phyloP scores from a whole-genome alignment of 1,140 invertebrate species.

The Dinothrombium tinctorium region DNA sequence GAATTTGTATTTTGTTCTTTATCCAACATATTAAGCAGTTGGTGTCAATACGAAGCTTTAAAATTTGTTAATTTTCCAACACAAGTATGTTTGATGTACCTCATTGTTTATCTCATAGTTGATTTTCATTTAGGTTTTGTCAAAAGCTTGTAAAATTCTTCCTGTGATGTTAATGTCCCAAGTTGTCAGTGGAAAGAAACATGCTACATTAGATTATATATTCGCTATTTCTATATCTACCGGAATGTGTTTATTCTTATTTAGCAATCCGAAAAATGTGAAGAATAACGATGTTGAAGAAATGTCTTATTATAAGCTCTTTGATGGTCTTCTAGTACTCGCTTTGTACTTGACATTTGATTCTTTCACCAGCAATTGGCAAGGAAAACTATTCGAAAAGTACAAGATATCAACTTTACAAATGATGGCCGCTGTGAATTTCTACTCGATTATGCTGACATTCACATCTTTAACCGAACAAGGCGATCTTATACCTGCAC shows the following conservation, averaged over 20 bases:
- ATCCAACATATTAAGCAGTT: slow-evolving; percentile 93
- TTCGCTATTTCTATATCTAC: slow-evolving; percentile 67
- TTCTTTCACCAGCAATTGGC: slow-evolving; percentile 97
- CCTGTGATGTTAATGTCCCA: slow-evolving; percentile 98
- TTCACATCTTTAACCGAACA: slow-evolving; percentile 64
- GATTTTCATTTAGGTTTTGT: slow-evolving; percentile 39
- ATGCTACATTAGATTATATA: slow-evolving; percentile 76
- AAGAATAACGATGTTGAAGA: background rate
- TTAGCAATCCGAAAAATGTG: slow-evolving; percentile 17
- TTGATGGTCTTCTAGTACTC: slow-evolving; percentile 64
- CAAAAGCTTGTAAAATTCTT: slow-evolving; percentile 81
- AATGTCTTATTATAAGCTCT: slow-evolving; percentile 19
- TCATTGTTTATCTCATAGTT: background rate
- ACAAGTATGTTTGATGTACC: slow-evolving; percentile 34
- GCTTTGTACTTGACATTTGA: slow-evolving; percentile 78
- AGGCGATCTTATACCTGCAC: slow-evolving; percentile 46
- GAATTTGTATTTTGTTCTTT: slow-evolving; percentile 91
- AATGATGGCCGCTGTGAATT: slow-evolving; percentile 94
- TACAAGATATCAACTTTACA: slow-evolving; percentile 64
- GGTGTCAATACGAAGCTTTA: slow-evolving; percentile 97
- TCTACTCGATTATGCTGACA: slow-evolving; percentile 80
- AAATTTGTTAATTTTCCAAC: slow-evolving; percentile 96
- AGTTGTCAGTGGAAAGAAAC: slow-evolving; percentile 61
- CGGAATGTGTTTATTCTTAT: slow-evolving; percentile 75
- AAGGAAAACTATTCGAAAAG: slow-evolving; percentile 60